Base-by-base conservation (phyloP, 1,140 invertebrate genomes). In the Pectinophora gossypiella region DNA sequence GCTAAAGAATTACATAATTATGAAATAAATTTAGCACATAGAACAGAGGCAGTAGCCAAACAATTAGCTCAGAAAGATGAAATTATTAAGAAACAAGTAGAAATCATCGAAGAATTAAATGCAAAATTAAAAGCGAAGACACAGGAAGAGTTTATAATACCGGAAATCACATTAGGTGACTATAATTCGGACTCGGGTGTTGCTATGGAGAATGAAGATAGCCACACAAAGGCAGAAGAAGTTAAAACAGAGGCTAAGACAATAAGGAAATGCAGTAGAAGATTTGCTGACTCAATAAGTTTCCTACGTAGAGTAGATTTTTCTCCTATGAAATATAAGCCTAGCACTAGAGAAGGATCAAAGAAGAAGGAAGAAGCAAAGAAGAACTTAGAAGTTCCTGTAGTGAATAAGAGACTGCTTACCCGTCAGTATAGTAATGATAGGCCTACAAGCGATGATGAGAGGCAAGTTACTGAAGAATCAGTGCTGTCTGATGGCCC, bases 281-380 rank as follows among this genome's bases (percentile, higher is more conserved):
- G 71, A 21, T 85, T 86, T 50, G 77, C 76, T 10, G 83, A 86
- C 47, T 74, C 81, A 0, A 86, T 86, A 12, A 81, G 75, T 54
- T 85, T 83, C 53, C 58, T 86, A 16, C 64, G 80, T n/a, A 58
- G 81, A 57, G 81, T 86, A 10, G 83, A 86, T 60, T 86, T 86
- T 51, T 86, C 83, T n/a, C 81, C 81, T n/a, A 86, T 84, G 68
- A 86, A 86, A 64, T 85, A 85, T 49, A 86, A 86, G 48, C 77
- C 80, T 10, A 62, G 63, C 38, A 77, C 72, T 55, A 48, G 72
- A 2, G 74, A 77, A 57, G 62, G 51, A 10, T 56, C 50, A 18
- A 84, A 82, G 51, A 86, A 82, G 59, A 84, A 85, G 56, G 78
- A 81, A 18, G 78, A 85, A 46, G 83, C 79, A 32, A 82, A 83